Percentiles rank a stretch among this genome's conserved stretches.
These are phyloP conservation scores for Drosophila birchii DNA, from an alignment of 2,888 invertebrate species.

Conservation along the genomic window DNA sequence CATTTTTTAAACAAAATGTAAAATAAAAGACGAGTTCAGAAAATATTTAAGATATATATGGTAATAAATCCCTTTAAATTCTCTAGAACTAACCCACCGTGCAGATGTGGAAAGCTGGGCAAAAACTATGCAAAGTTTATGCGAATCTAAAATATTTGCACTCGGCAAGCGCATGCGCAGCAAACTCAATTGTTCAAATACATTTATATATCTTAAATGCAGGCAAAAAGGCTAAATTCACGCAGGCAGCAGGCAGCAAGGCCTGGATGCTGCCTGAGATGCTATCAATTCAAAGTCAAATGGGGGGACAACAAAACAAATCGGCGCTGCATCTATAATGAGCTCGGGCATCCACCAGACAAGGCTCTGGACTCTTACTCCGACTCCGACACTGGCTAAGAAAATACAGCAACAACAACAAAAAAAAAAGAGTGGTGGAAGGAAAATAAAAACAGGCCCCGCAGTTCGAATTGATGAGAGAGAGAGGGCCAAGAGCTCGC, in stretches of 20 bases:
- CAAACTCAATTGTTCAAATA: slow-evolving; percentile 77
- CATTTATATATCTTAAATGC: slow-evolving; percentile 78
- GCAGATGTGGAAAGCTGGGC: background rate
- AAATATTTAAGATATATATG: background rate
- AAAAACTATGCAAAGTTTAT: slow-evolving; percentile 82
- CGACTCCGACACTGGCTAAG: background rate
- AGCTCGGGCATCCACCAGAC: slow-evolving; percentile 50
- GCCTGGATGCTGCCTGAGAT: slow-evolving; percentile 67
- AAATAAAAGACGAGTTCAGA: background rate
- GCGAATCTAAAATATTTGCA: slow-evolving; percentile 76
- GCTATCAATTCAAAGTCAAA: slow-evolving; percentile 83
- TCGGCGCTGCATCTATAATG: slow-evolving; percentile 83
- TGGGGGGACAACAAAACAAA: slow-evolving; percentile 83
- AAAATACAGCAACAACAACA: background rate
- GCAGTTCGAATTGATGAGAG: slow-evolving; percentile 34
- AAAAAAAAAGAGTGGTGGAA: background rate
- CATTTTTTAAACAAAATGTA: background rate
- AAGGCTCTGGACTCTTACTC: slow-evolving; percentile 1
- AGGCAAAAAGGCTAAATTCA: slow-evolving; percentile 32
- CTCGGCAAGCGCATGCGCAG: slow-evolving; percentile 74
- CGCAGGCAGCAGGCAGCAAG: slow-evolving; percentile 13
- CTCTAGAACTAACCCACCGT: background rate
- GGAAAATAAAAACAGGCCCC: slow-evolving; percentile 14
- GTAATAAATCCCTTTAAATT: background rate
- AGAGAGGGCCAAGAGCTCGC: slow-evolving; percentile 29